These are phyloP conservation scores for Carcharodon carcharias DNA, from an alignment of 2,797 vertebrate species.

Conservation along the genomic window DNA sequence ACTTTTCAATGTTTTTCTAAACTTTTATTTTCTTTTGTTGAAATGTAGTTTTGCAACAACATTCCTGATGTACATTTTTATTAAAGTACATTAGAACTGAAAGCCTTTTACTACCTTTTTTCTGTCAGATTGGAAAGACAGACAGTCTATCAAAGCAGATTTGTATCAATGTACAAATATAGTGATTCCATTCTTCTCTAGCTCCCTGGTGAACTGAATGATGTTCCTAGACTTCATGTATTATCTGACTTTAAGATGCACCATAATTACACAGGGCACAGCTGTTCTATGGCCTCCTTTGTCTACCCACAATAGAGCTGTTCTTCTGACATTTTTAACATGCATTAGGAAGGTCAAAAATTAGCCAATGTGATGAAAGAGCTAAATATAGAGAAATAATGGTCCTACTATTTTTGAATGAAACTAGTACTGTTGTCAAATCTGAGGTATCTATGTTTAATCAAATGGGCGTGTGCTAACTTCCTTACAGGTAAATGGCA, in stretches of 20 bases:
- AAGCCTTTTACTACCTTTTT: not conserved
- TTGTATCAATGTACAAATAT: slow-evolving; percentile 29
- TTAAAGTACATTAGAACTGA: not conserved
- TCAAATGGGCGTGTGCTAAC: slow-evolving; percentile 34
- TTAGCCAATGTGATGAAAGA: slow-evolving; percentile 48
- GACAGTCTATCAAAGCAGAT: slow-evolving; percentile 26
- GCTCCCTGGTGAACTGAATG: not conserved
- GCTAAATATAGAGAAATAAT: slow-evolving; percentile 38
- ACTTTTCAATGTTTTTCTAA: not conserved
- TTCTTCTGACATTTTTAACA: slow-evolving; percentile 48
- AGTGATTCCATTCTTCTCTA: slow-evolving; percentile 3
- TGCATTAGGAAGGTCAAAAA: slow-evolving; percentile 46
- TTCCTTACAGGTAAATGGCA: slow-evolving; percentile 38
- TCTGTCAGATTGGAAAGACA: slow-evolving; percentile 10
- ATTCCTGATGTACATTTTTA: not conserved
- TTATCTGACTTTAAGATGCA: slow-evolving; percentile 36
- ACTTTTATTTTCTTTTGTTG: not conserved
- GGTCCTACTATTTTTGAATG: slow-evolving; percentile 37
- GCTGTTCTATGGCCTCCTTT: slow-evolving; percentile 45
- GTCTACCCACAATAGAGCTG: slow-evolving; percentile 47
- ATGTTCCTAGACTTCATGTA: slow-evolving; percentile 18
- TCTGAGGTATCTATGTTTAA: slow-evolving; percentile 39
- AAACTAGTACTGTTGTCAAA: slow-evolving; percentile 40
- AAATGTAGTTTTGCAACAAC: not conserved
- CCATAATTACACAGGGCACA: slow-evolving; percentile 39